A percentile compares a stretch with the other conserved stretches of the same genome.
Conservation (phyloP, 2,797 vertebrate species). For the Aulostomus chinensis region DNA sequence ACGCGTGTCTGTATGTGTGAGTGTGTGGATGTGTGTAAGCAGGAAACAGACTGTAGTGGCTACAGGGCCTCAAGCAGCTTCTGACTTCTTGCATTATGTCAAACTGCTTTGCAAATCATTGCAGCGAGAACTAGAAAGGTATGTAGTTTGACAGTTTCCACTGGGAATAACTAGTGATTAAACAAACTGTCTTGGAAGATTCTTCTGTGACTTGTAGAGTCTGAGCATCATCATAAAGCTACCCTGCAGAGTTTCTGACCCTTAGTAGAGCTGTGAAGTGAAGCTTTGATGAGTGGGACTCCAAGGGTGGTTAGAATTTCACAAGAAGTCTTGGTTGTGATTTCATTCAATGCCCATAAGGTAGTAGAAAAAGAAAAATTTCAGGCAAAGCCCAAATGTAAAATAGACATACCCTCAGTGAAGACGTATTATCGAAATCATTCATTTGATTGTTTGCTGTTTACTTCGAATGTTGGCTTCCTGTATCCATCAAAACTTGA, state of each 20-base stretch:
- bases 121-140: slow-evolving; percentile 16
- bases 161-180: slow-evolving; percentile 27
- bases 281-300: slow-evolving; percentile 11
- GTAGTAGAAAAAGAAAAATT: background rate
- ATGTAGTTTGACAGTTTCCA: slow-evolving; percentile 5
- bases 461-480: no score
- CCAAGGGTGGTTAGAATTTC: no score
- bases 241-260: slow-evolving; percentile 17
- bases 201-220: slow-evolving; percentile 8
- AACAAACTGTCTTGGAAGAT: background rate
- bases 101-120: slow-evolving; percentile 24
- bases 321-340: no score
- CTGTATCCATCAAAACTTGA: no score
- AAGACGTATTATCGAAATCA: no score
- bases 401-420: no score
- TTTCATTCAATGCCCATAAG: background rate
- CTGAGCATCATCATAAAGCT: slow-evolving; percentile 16
- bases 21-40: no score
- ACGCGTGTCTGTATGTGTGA: no score
- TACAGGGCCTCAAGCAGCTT: slow-evolving; percentile 34
- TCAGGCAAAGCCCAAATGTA: no score
- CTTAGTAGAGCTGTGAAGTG: slow-evolving; percentile 1
- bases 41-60: slow-evolving; percentile 24
- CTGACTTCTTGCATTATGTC: slow-evolving; percentile 39
- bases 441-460: no score